Evolutionary conservation across 2,113 vertebrate species (phyloP).

Genomic region (Balaeniceps rex): DNA sequence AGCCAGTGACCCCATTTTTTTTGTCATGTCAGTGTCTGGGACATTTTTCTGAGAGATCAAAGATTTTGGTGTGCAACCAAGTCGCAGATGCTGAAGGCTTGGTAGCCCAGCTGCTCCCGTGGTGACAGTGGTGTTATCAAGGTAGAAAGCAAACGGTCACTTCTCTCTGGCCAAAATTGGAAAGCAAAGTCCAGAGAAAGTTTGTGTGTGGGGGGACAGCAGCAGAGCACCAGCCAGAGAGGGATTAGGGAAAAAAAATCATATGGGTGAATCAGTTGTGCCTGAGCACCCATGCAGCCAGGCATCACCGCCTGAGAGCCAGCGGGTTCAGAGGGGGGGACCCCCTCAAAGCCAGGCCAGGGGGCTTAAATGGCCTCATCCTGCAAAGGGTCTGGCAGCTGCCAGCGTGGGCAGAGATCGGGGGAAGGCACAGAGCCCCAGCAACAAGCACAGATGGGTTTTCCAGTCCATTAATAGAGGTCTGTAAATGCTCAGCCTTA

Average conservation of each 20-base stretch:
- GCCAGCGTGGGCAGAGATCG: rapidly evolving
- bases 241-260: background rate
- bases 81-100: background rate
- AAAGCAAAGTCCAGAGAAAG: background rate
- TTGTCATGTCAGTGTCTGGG: rapidly evolving
- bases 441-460: background rate
- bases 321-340: rapidly evolving
- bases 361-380: no score
- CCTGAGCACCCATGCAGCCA: background rate
- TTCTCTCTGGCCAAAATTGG: background rate
- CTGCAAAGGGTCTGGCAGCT: background rate
- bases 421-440: background rate
- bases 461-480: background rate
- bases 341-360: no score
- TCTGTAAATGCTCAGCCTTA: background rate
- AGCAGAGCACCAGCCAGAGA: background rate
- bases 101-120: background rate
- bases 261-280: rapidly evolving
- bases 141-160: background rate
- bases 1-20: background rate
- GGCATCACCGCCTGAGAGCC: rapidly evolving
- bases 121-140: background rate
- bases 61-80: background rate
- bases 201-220: background rate
- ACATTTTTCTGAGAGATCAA: background rate